Evolutionary conservation across 2,797 vertebrate species (phyloP), one percentile per base, ranked within the genome.

Genomic region (Eupleurogrammus muticus): DNA sequence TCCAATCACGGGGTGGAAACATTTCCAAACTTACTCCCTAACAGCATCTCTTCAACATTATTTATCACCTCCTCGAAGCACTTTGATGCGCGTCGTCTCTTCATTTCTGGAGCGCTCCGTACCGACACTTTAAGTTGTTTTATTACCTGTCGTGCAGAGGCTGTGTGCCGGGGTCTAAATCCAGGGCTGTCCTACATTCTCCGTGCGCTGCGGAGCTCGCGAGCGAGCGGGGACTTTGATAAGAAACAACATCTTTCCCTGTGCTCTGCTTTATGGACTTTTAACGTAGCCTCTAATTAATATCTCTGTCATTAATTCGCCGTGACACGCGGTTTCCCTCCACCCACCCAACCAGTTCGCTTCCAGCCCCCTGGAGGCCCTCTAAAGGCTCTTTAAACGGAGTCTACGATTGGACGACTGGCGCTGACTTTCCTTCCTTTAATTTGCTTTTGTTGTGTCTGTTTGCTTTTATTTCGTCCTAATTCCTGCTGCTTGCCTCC

Each of bases 221-320:
- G n/a, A n/a, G 54, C 70, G 21, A 70, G 57, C 35, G 28, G 55
- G 47, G 53, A 64, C 74, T 87, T 80, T 72, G 79, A 77, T 74
- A 58, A 69, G 80, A 85, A 85, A 87, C 82, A 83, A 87, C 87
- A 69, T 84, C 86, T 76, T 74, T 83, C 82, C 82, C 71, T 79
- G 57, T 70, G 50, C 86, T 72, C 79, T 82, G 77, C 75, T 90
- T 88, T 89, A 87, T 89, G 80, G 83, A 91, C 92, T 86, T 89
- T 75, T 87, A 89, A 91, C 73, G 86, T 90, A 89, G 80, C 82
- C 79, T 93, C 84, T 90, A 91, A 93, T 95, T 93, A 93, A 91
- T 87, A 84, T 93, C 87, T 76, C 63, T 85, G 80, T 70, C 79
- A 84, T 90, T 94, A 92, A 94, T 92, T 89, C 80, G 70, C 78